Evolutionary conservation across 2,113 vertebrate genomes (phyloP).

Genomic region (Elgaria multicarinata): DNA sequence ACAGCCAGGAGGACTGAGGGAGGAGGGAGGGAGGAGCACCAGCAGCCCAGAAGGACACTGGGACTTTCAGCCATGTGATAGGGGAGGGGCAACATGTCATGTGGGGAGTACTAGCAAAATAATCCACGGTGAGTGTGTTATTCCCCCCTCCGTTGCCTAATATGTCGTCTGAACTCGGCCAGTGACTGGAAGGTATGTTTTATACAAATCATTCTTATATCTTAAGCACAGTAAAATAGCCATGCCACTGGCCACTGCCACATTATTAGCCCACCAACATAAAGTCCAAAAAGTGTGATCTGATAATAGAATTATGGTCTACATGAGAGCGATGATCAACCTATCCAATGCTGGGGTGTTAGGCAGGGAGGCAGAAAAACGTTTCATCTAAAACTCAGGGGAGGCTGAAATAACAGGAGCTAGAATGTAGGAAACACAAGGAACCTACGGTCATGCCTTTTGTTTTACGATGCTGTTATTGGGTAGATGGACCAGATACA

Average conservation of each 20-base stretch:
- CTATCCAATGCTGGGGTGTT: neutral
- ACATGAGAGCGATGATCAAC: neutral
- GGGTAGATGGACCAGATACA: too few relatives aligned
- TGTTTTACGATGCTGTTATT: too few relatives aligned
- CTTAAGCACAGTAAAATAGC: neutral
- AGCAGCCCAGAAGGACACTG: too few relatives aligned
- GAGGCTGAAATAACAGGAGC: neutral
- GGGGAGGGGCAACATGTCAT: too few relatives aligned
- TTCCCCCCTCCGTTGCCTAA: too few relatives aligned
- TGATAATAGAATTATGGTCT: too few relatives aligned
- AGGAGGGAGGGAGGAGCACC: too few relatives aligned
- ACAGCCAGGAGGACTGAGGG: too few relatives aligned
- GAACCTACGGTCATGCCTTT: neutral
- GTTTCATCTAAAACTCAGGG: neutral
- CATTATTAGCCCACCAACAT: neutral
- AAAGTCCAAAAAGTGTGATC: neutral
- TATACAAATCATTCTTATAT: neutral
- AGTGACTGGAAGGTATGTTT: neutral
- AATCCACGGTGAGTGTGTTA: too few relatives aligned
- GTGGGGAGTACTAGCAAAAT: too few relatives aligned
- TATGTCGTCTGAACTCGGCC: too few relatives aligned
- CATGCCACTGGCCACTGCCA: neutral
- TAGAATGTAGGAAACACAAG: neutral
- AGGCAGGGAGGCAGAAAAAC: neutral
- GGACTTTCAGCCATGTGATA: too few relatives aligned